A percentile compares a stretch with the other conserved stretches of the same genome.
phyloP scores from a whole-genome alignment of 2,888 invertebrate species.

The Scelioninae gen. 2 region DNA sequence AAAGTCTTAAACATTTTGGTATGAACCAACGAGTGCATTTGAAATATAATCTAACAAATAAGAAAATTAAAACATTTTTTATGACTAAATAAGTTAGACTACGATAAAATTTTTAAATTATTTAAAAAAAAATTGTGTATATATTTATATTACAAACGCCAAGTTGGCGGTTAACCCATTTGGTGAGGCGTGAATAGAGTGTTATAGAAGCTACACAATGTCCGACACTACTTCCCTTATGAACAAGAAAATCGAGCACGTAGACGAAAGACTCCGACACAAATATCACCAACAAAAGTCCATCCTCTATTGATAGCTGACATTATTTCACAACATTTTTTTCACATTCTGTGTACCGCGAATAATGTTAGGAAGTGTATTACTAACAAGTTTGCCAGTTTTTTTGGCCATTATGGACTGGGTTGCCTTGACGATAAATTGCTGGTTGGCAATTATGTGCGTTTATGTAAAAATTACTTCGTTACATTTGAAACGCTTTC shows the following conservation, averaged over 20 bases:
- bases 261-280: conserved; percentile 40
- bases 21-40: too few relatives aligned
- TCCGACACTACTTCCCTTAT: conserved; percentile 63
- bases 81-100: too few relatives aligned
- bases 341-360: conserved; percentile 19
- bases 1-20: too few relatives aligned
- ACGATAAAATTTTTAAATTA: too few relatives aligned
- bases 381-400: conserved; percentile 23
- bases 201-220: conserved; percentile 67
- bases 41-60: too few relatives aligned
- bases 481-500: conserved; percentile 1
- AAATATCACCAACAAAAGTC: conserved; percentile 37
- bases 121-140: too few relatives aligned
- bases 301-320: conserved; percentile 36
- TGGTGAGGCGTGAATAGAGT: conserved; percentile 69
- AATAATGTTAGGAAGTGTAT: conserved; percentile 27
- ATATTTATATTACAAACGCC: too few relatives aligned
- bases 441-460: not conserved
- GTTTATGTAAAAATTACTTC: conserved; percentile 11
- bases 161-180: conserved; percentile 68
- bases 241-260: conserved; percentile 51
- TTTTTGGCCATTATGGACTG: too few relatives aligned
- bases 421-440: conserved; percentile 11
- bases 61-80: too few relatives aligned
- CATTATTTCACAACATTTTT: conserved; percentile 45